Percentiles rank a stretch among this genome's conserved stretches.
These are phyloP conservation scores for Engystomops pustulosus DNA, from an alignment of 2,113 vertebrate genomes.

Conservation along the genomic window DNA sequence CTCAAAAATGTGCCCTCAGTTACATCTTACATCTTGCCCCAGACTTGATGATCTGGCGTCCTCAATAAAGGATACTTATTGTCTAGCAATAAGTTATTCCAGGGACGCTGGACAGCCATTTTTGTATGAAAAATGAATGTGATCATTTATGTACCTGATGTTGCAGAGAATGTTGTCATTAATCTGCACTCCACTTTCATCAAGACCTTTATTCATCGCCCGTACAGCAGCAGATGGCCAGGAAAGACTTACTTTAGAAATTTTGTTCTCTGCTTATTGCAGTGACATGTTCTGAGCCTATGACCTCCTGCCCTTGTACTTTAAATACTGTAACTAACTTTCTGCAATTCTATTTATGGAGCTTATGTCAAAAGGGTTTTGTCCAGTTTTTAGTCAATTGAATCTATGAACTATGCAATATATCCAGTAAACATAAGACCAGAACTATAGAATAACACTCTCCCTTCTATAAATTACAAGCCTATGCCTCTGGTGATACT, in stretches of 20 bases:
- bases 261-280: not conserved
- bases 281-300: conserved; percentile 3
- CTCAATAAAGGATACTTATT: conserved; percentile 62
- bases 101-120: conserved; percentile 12
- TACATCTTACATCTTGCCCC: conserved; percentile 62
- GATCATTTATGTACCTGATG: conserved; percentile 36
- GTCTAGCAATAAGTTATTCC: conserved; percentile 37
- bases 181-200: not conserved
- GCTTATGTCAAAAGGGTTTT: not conserved
- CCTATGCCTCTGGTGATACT: too few relatives aligned
- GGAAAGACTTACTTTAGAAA: not conserved
- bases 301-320: conserved; percentile 26
- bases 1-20: conserved; percentile 67
- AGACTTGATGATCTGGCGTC: conserved; percentile 68
- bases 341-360: not conserved
- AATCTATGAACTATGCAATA: too few relatives aligned
- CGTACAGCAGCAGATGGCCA: not conserved
- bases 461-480: too few relatives aligned
- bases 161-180: not conserved
- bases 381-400: not conserved
- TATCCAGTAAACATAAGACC: too few relatives aligned
- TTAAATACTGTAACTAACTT: conserved; percentile 24
- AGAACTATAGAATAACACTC: too few relatives aligned
- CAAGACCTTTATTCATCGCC: conserved; percentile 5
- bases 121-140: conserved; percentile 16